Conservation (phyloP, 1,140 invertebrate genomes). For the Drosophila oshimai region DNA sequence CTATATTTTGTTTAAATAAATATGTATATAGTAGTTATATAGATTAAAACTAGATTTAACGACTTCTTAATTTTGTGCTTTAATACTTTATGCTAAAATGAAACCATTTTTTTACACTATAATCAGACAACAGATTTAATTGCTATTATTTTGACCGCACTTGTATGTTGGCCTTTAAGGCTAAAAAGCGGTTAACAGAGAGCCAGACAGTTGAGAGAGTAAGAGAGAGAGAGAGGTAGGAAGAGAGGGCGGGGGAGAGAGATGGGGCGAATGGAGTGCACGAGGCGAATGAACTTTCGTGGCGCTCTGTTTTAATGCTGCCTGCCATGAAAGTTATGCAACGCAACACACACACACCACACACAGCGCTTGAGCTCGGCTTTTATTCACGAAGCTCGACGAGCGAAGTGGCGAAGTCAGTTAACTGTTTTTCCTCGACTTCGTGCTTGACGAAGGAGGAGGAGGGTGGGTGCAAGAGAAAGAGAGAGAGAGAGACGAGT, state of each 20-base stretch:
- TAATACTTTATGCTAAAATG: no score
- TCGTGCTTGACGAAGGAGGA: slow-evolving; percentile 30
- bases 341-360: slow-evolving; percentile 48
- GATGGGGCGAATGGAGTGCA: slow-evolving; percentile 68
- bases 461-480: slow-evolving; percentile 15
- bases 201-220: slow-evolving; percentile 34
- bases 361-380: slow-evolving; percentile 50
- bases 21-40: no score
- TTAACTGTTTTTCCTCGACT: slow-evolving; percentile 71
- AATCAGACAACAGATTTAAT: no score
- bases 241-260: slow-evolving; percentile 3
- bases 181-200: slow-evolving; percentile 42
- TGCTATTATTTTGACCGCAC: background rate
- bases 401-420: no score
- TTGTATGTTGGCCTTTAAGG: slow-evolving; percentile 1
- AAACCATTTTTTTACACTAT: no score
- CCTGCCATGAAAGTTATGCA: slow-evolving; percentile 79
- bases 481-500: slow-evolving; percentile 43
- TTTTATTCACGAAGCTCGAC: slow-evolving; percentile 34
- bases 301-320: slow-evolving; percentile 60
- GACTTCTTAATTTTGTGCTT: no score
- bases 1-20: no score
- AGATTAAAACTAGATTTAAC: no score
- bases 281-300: slow-evolving; percentile 81
- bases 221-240: slow-evolving; percentile 6